Evolutionary conservation across 2,888 invertebrate genomes (phyloP).

Genomic region (Drosophila borborema): DNA sequence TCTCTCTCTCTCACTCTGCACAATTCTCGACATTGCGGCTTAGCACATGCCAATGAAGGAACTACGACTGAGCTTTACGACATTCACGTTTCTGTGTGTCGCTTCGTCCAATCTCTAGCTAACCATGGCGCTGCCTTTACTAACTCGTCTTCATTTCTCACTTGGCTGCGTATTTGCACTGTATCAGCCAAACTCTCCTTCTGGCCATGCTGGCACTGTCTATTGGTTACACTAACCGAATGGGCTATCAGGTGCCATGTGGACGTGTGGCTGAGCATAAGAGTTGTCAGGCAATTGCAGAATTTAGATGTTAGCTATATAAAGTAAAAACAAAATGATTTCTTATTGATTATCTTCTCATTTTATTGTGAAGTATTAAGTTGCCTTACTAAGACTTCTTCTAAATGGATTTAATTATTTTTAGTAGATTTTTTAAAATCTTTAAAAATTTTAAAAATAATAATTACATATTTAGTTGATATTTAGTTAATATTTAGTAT

Average conservation of each 20-base stretch:
- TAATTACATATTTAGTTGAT: too few relatives aligned
- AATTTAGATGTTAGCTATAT: too few relatives aligned
- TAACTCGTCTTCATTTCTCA: slow-evolving; percentile 82
- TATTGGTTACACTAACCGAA: slow-evolving; percentile 55
- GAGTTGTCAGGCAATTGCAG: slow-evolving; percentile 46
- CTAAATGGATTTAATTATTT: too few relatives aligned
- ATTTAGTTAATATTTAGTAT: too few relatives aligned
- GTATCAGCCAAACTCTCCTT: slow-evolving; percentile 25
- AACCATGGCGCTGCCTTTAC: slow-evolving; percentile 57
- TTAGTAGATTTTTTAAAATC: too few relatives aligned
- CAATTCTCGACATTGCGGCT: slow-evolving; percentile 33
- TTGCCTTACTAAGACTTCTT: too few relatives aligned
- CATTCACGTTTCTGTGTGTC: background rate
- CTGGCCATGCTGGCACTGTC: slow-evolving; percentile 66
- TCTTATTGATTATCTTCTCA: background rate
- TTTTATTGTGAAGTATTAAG: background rate
- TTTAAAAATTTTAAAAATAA: too few relatives aligned
- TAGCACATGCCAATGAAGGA: slow-evolving; percentile 51
- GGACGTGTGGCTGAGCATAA: slow-evolving; percentile 50
- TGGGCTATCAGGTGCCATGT: slow-evolving; percentile 45
- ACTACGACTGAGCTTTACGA: slow-evolving; percentile 6
- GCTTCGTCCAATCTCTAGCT: slow-evolving; percentile 61
- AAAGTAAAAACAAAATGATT: background rate
- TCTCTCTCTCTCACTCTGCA: background rate
- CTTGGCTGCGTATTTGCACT: slow-evolving; percentile 75